phyloP scores from a whole-genome alignment of 2,797 vertebrate genomes.

The Alectoris magna region DNA sequence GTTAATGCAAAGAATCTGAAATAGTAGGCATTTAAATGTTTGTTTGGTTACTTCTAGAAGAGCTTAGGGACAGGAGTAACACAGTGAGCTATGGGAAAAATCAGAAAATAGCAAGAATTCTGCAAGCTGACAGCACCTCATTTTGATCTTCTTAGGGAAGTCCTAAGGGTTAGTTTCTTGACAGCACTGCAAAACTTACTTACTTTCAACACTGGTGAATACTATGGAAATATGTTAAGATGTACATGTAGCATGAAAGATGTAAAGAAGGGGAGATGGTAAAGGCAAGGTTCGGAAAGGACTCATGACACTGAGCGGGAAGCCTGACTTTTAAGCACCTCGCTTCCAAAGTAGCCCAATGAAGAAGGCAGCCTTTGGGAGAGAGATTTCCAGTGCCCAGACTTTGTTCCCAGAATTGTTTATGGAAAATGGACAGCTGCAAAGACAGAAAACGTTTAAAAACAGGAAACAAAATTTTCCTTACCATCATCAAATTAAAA shows the following conservation, averaged over 20 bases:
- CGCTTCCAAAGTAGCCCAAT: constrained; percentile 62
- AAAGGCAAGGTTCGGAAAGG: not conserved
- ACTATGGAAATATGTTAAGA: not conserved
- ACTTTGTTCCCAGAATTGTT: constrained; percentile 43
- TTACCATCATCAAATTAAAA: not conserved
- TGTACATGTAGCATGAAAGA: not conserved
- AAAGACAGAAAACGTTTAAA: constrained; percentile 33
- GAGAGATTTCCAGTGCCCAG: constrained; percentile 52
- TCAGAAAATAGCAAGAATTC: not conserved
- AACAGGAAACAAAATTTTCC: not conserved
- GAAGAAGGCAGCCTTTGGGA: constrained; percentile 65
- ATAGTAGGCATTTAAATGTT: not conserved
- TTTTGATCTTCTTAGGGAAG: not conserved
- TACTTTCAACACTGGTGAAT: constrained; percentile 1
- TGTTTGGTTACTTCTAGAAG: constrained; percentile 37
- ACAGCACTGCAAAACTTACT: not conserved
- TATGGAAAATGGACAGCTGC: constrained; percentile 51
- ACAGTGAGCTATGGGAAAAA: not conserved
- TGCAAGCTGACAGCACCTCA: not conserved
- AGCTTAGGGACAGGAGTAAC: not conserved
- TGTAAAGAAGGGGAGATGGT: not conserved
- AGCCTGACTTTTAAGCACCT: constrained; percentile 56
- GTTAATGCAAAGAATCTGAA: constrained; percentile 19
- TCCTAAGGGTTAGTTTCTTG: not conserved
- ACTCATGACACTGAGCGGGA: not conserved